Conservation (phyloP, 2,797 vertebrate species). For the Gobionotothen gibberifrons region DNA sequence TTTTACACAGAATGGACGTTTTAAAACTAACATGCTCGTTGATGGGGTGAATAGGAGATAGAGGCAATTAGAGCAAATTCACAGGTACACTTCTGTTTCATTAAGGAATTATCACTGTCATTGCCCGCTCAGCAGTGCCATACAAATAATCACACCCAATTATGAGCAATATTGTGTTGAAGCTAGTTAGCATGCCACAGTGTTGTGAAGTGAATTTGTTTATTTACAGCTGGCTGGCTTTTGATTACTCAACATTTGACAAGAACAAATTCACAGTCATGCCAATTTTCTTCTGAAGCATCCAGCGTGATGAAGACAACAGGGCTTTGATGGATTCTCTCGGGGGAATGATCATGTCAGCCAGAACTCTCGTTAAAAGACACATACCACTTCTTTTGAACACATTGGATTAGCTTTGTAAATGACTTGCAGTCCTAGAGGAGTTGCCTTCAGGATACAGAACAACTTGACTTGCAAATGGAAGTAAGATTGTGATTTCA, state of each 20-base stretch:
- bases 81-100: conserved; percentile 70
- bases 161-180: conserved; percentile 62
- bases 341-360: conserved; percentile 75
- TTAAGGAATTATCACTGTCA: conserved; percentile 70
- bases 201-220: conserved; percentile 71
- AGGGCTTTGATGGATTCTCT: conserved; percentile 75
- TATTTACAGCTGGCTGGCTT: conserved; percentile 75
- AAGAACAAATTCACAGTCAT: conserved; percentile 80
- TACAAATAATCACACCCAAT: conserved; percentile 72
- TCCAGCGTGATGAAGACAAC: conserved; percentile 73
- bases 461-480: conserved; percentile 47
- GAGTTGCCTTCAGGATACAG: conserved; percentile 64
- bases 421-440: conserved; percentile 61
- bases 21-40: conserved; percentile 60
- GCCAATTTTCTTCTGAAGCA: conserved; percentile 75
- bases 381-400: conserved; percentile 68
- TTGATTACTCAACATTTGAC: conserved; percentile 80
- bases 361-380: conserved; percentile 66
- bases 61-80: conserved; percentile 69
- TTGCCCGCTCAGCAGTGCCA: conserved; percentile 57
- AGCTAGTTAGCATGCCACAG: conserved; percentile 72
- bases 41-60: conserved; percentile 49
- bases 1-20: conserved; percentile 65
- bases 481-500: conserved; percentile 48
- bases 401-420: conserved; percentile 76